Percentiles rank a stretch among this genome's conserved stretches.
Evolutionary conservation across 2,888 invertebrate genomes (phyloP).

Genomic region (Apamea epomidion): DNA sequence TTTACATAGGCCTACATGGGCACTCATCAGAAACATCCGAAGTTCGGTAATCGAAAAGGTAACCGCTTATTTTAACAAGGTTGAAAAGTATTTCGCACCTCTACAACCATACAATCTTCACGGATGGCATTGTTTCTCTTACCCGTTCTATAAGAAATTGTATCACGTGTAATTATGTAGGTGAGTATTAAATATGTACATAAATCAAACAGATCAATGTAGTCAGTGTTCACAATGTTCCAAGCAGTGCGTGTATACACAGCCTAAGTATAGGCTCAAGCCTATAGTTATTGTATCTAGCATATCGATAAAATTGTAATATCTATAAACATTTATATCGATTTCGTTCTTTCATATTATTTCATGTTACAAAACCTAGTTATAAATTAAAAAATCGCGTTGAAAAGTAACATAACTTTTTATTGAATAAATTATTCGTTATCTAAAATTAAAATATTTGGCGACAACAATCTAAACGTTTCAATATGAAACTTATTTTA

Average conservation of each 20-base stretch:
- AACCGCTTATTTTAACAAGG: not conserved
- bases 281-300: not conserved
- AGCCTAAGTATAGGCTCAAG: not conserved
- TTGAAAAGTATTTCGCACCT: not conserved
- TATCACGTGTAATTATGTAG: not conserved
- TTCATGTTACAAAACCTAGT: not conserved
- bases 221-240: not conserved
- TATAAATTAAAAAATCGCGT: not conserved
- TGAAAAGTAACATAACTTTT: not conserved
- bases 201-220: not conserved
- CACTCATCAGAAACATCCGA: not conserved
- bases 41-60: not conserved
- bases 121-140: not conserved
- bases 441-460: constrained; percentile 6
- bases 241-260: not conserved
- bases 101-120: not conserved
- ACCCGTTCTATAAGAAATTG: not conserved
- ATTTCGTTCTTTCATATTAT: constrained; percentile 16
- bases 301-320: constrained; percentile 16
- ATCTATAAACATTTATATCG: constrained; percentile 10
- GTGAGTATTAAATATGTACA: not conserved
- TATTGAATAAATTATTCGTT: not conserved
- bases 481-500: constrained; percentile 41
- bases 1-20: not conserved
- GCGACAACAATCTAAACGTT: constrained; percentile 21